A percentile compares a stretch with the other conserved stretches of the same genome.
Conservation (phyloP, 2,888 invertebrate genomes). For the Tachina grossa region DNA sequence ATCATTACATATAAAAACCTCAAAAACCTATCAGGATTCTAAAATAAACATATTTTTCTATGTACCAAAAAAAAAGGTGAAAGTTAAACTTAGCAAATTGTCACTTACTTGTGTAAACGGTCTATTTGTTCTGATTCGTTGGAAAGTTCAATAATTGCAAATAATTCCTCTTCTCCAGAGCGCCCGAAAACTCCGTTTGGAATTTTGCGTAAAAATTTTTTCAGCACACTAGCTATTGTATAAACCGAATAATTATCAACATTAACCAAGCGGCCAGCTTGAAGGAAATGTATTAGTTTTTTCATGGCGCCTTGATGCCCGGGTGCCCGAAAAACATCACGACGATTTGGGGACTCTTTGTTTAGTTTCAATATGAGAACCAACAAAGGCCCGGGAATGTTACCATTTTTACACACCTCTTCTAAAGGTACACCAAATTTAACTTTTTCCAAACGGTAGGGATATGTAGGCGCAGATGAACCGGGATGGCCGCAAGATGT, state of each 20-base stretch:
- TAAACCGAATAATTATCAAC: constrained; percentile 98
- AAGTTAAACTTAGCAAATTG: neutral
- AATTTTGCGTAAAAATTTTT: constrained; percentile 98
- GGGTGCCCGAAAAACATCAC: constrained; percentile 97
- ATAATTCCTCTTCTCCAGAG: constrained; percentile 94
- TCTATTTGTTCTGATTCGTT: constrained; percentile 93
- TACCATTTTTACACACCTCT: constrained; percentile 97
- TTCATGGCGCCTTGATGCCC: constrained; percentile 98
- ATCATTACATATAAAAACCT: too few species aligned
- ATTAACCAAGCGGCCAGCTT: constrained; percentile 94
- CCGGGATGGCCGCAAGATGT: constrained; percentile 95
- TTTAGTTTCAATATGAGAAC: constrained; percentile 96
- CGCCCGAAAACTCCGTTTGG: constrained; percentile 98
- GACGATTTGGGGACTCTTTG: constrained; percentile 95
- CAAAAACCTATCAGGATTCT: too few species aligned
- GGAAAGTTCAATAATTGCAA: constrained; percentile 92
- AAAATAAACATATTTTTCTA: too few species aligned
- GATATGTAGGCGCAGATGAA: constrained; percentile 86
- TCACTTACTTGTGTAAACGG: constrained; percentile 93
- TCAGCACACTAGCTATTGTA: constrained; percentile 98
- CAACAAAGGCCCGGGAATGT: constrained; percentile 95
- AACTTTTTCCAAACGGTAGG: constrained; percentile 94
- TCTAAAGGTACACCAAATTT: constrained; percentile 96
- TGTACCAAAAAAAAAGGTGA: neutral
- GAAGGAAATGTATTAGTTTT: constrained; percentile 94